Conservation (phyloP, 1,140 invertebrate species). For the Drosophila pseudoananassae region DNA sequence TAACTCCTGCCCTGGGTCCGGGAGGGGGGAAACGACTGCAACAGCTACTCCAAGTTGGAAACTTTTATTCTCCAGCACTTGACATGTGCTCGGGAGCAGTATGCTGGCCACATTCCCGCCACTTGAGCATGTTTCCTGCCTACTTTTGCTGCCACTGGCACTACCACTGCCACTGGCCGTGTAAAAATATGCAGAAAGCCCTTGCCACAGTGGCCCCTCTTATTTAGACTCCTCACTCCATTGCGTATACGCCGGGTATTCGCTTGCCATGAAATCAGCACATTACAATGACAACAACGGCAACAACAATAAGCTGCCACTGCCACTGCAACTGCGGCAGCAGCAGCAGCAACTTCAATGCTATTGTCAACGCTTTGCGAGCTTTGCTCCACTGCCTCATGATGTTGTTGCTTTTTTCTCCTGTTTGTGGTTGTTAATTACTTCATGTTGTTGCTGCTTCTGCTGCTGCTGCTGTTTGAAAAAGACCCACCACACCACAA, state of each 20-base stretch:
- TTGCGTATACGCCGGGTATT: slow-evolving; percentile 71
- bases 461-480: slow-evolving; percentile 55
- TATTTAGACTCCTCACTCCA: slow-evolving; percentile 5
- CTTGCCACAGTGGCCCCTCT: neutral
- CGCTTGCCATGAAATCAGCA: slow-evolving; percentile 68
- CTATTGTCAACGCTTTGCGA: slow-evolving; percentile 77
- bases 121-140: slow-evolving; percentile 79
- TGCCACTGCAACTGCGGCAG: slow-evolving; percentile 27
- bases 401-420: slow-evolving; percentile 17
- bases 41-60: slow-evolving; percentile 1
- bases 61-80: slow-evolving; percentile 38
- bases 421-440: slow-evolving; percentile 75
- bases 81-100: slow-evolving; percentile 56
- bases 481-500: slow-evolving; percentile 50
- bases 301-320: slow-evolving; percentile 30
- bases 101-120: slow-evolving; percentile 67
- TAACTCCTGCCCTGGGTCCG: slow-evolving; percentile 41
- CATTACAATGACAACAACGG: slow-evolving; percentile 60
- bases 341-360: slow-evolving; percentile 56
- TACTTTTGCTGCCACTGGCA: slow-evolving; percentile 1
- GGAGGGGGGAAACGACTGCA: too few species aligned
- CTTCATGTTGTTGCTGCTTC: slow-evolving; percentile 70
- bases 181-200: slow-evolving; percentile 53
- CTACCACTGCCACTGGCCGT: slow-evolving; percentile 2
- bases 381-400: slow-evolving; percentile 52